A percentile compares a stretch with the other conserved stretches of the same genome.
Conservation (phyloP, 2,888 invertebrate genomes). For the Tinea trinotella region DNA sequence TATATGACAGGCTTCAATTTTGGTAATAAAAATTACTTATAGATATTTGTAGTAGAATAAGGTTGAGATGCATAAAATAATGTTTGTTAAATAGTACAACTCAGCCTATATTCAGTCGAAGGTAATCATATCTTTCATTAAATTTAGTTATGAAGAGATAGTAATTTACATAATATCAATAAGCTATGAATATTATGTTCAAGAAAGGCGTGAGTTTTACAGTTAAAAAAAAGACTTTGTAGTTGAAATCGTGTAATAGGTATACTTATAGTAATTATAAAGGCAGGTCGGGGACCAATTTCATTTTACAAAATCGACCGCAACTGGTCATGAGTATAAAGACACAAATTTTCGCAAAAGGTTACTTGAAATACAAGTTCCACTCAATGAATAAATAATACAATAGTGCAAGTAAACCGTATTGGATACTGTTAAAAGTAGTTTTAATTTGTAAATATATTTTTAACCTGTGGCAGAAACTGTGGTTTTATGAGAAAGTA, state of each 20-base stretch:
- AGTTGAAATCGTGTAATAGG: not conserved
- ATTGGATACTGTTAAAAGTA: not conserved
- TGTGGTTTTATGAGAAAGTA: conserved; percentile 3
- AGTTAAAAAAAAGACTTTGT: too few species aligned
- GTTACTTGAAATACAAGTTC: conserved; percentile 12
- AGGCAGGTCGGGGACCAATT: not conserved
- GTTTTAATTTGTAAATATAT: not conserved
- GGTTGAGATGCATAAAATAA: too few species aligned
- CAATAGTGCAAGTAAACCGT: not conserved
- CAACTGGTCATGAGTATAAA: conserved; percentile 7
- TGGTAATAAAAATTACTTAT: too few species aligned
- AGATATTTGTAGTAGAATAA: too few species aligned
- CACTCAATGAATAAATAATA: not conserved
- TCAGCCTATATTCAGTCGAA: too few species aligned
- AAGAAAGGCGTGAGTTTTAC: too few species aligned
- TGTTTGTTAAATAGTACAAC: too few species aligned
- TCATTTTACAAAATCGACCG: conserved; percentile 7
- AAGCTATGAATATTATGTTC: too few species aligned
- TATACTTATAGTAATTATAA: not conserved
- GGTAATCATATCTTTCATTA: too few species aligned
- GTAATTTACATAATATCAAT: too few species aligned
- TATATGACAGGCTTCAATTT: too few species aligned
- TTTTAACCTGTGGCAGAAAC: conserved; percentile 3
- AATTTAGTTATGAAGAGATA: too few species aligned
- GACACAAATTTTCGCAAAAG: conserved; percentile 15